Evolutionary conservation across 2,888 invertebrate genomes (phyloP), one percentile per base, ranked within the genome.

Genomic region (Parnassius apollo): DNA sequence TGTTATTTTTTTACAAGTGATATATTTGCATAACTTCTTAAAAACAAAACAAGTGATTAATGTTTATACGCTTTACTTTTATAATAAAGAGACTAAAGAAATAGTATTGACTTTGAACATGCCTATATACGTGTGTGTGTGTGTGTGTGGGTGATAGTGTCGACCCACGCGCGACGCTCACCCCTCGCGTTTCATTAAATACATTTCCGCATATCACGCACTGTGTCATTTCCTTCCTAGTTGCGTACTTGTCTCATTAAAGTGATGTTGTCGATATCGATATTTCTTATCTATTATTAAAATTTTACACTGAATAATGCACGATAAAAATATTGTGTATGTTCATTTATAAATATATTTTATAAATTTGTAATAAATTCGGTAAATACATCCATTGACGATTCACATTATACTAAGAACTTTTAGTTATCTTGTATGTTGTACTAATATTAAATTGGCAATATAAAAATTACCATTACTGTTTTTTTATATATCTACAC

Each of bases 171-270:
- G 76, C 77, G 71, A 74, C 75, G 75, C 80, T 71, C 81, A 83
- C 87, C 91, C 90, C 89, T 90, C 86, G 82, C 80, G 82, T 90
- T 91, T 89, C 86, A 91, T 91, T 91, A 89, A 90, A 91, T 89
- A 87, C 87, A 84, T 90, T 91, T 91, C 91, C 91, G 91, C 90
- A 86, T 91, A 91, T 91, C 91, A 91, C 91, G 86, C 89, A 88
- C 89, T 89, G 86, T 90, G 91, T 90, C 89, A 91, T 91, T 91
- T 91, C 90, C 90, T 85, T 73, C 81, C 53, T 83, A 88, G 88
- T 75, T 77, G 70, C 71, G 85, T 69, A 69, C 64, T 45, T 48
- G 57, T 57, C 45, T 54, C 53, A 53, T 44, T 22, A 13, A 52
- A 48, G 42, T 48, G 67, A 68, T 73, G 75, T 76, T 76, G 74